phyloP scores from a whole-genome alignment of 2,113 vertebrate species.

The Atherinomorus stipes region DNA sequence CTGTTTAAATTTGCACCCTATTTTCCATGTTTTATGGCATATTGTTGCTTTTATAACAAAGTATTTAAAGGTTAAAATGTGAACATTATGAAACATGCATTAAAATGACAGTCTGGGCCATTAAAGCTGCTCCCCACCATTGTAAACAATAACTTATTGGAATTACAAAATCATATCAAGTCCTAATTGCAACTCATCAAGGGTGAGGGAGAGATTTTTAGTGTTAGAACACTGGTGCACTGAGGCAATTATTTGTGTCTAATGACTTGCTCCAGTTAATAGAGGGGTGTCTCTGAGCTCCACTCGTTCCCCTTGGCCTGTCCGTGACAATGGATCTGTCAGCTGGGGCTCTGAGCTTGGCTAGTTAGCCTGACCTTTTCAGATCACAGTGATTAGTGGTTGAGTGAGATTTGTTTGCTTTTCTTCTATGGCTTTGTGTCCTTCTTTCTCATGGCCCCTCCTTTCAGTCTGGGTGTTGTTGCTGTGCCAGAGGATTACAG shows the following conservation, averaged over 20 bases:
- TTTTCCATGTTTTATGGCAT: no score
- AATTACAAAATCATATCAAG: neutral
- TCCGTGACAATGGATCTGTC: constrained; percentile 67
- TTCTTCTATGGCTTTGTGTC: constrained; percentile 40
- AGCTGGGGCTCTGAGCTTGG: constrained; percentile 58
- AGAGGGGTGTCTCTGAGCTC: constrained; percentile 62
- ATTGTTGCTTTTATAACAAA: no score
- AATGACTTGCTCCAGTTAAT: constrained; percentile 70
- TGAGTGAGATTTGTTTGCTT: constrained; percentile 73
- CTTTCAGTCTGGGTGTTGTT: constrained; percentile 21
- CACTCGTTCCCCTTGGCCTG: constrained; percentile 62
- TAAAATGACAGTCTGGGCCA: neutral
- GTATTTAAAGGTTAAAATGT: no score
- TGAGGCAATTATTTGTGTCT: constrained; percentile 67
- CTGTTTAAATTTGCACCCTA: neutral
- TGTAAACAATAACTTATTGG: neutral
- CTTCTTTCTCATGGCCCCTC: constrained; percentile 44
- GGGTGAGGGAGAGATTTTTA: constrained; percentile 39
- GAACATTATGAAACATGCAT: neutral
- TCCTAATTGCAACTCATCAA: constrained; percentile 4
- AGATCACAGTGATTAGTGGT: constrained; percentile 70
- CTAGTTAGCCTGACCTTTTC: constrained; percentile 76
- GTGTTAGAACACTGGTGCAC: constrained; percentile 28
- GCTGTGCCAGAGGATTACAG: constrained; percentile 35
- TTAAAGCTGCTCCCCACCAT: neutral